Percentiles rank a stretch among this genome's conserved stretches.
Evolutionary conservation across 1,140 invertebrate species (phyloP).

Genomic region (Oedothorax gibbosus): DNA sequence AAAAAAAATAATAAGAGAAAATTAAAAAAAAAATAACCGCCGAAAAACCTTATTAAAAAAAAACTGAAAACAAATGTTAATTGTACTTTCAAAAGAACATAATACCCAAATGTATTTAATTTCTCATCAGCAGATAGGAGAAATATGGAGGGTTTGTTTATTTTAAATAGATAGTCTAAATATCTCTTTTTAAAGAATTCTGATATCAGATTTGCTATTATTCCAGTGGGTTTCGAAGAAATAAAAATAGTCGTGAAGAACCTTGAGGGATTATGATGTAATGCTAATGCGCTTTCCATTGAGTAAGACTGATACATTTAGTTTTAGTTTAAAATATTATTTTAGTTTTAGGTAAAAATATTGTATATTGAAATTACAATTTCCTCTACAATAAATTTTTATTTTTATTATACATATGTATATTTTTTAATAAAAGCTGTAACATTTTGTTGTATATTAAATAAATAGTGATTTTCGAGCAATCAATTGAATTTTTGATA

Average conservation of each 20-base stretch:
- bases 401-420: too few relatives aligned
- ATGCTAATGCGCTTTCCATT: slow-evolving; percentile 43
- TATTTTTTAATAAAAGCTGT: too few relatives aligned
- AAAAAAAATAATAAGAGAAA: too few relatives aligned
- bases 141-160: slow-evolving; percentile 27
- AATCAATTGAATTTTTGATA: too few relatives aligned
- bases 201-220: slow-evolving; percentile 39
- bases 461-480: too few relatives aligned
- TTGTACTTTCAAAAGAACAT: background rate
- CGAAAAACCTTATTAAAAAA: background rate
- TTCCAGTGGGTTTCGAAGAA: slow-evolving; percentile 31
- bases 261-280: slow-evolving; percentile 24
- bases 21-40: too few relatives aligned
- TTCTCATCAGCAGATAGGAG: slow-evolving; percentile 7
- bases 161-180: slow-evolving; percentile 1
- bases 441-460: too few relatives aligned
- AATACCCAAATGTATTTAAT: slow-evolving; percentile 29
- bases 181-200: slow-evolving; percentile 1
- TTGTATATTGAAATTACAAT: too few relatives aligned
- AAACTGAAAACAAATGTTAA: background rate
- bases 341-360: background rate
- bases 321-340: too few relatives aligned
- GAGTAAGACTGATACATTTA: slow-evolving; percentile 19
- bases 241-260: slow-evolving; percentile 23
- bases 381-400: too few relatives aligned